Conservation (phyloP, 1,140 invertebrate genomes). For the Metaphire vulgaris region DNA sequence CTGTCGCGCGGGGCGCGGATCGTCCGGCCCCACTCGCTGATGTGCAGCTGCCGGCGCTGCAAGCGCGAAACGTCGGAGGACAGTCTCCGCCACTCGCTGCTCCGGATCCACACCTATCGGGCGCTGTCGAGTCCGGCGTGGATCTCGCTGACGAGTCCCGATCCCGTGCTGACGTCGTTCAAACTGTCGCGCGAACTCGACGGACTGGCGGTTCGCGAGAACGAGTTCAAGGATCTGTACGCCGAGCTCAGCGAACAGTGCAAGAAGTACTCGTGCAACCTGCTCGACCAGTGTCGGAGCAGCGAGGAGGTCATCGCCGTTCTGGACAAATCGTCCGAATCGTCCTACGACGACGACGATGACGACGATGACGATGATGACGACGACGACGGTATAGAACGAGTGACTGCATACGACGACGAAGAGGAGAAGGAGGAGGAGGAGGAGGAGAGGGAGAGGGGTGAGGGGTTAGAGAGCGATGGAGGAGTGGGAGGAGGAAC, state of each 20-base stretch:
- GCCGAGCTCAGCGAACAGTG: constrained; percentile 61
- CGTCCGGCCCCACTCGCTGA: constrained; percentile 44
- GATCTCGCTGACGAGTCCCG: constrained; percentile 31
- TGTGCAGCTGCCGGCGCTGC: constrained; percentile 50
- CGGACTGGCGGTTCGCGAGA: constrained; percentile 33
- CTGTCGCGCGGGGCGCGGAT: constrained; percentile 45
- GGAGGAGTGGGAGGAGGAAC: no score
- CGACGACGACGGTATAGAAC: no score
- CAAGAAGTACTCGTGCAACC: no score
- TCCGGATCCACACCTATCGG: constrained; percentile 80
- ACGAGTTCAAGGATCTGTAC: constrained; percentile 56
- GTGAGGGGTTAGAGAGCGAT: no score
- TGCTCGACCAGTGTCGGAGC: constrained; percentile 80
- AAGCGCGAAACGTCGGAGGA: constrained; percentile 44
- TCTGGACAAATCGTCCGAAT: no score
- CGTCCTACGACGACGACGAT: constrained; percentile 57
- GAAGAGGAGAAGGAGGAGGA: no score
- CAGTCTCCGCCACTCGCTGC: constrained; percentile 71
- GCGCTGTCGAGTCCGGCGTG: constrained; percentile 20
- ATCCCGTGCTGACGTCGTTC: constrained; percentile 45
- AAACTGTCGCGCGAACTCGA: constrained; percentile 34
- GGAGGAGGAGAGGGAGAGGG: no score
- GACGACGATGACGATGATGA: constrained; percentile 65
- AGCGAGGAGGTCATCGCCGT: constrained; percentile 81
- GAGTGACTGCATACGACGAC: no score